These are phyloP conservation scores for Drosophila barbarae DNA, from an alignment of 2,888 invertebrate species.

Conservation along the genomic window DNA sequence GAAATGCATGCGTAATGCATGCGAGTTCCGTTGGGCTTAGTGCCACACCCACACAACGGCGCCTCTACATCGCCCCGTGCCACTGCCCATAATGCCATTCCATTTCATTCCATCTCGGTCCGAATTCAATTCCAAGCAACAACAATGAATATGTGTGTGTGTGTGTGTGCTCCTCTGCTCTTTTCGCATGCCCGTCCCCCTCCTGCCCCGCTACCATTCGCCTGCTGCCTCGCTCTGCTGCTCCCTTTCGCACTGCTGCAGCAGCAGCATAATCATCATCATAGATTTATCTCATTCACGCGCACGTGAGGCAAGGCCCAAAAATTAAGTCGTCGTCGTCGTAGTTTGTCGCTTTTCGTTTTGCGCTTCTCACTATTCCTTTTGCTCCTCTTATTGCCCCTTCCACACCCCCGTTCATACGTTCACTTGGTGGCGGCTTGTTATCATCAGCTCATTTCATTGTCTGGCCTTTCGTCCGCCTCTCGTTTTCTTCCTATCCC, in stretches of 20 bases:
- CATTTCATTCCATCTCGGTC: conserved; percentile 28
- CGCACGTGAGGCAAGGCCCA: conserved; percentile 65
- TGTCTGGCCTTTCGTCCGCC: conserved; percentile 29
- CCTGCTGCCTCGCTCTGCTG: conserved; percentile 18
- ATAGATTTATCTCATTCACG: conserved; percentile 72
- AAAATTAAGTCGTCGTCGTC: conserved; percentile 58
- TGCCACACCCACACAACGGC: conserved; percentile 63
- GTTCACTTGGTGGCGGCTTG: conserved; percentile 16
- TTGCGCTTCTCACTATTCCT: conserved; percentile 24
- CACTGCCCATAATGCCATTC: conserved; percentile 19
- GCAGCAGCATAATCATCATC: conserved; percentile 59
- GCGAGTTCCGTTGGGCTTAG: conserved; percentile 45
- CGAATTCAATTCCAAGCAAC: conserved; percentile 30
- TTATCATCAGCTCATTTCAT: conserved; percentile 44
- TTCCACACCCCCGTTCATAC: conserved; percentile 17
- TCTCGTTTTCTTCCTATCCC: conserved; percentile 13
- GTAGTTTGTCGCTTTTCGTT: conserved; percentile 43
- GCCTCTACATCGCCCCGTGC: conserved; percentile 22
- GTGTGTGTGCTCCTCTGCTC: conserved; percentile 20
- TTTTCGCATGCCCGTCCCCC: conserved; percentile 61
- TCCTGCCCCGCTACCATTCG: conserved; percentile 1
- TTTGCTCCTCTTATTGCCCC: conserved; percentile 14
- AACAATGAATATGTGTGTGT: conserved; percentile 2
- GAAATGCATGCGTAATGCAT: conserved; percentile 68
- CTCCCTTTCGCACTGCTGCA: conserved; percentile 32